Conservation (phyloP, 2,113 vertebrate genomes). For the Drymodes brunneopygia region DNA sequence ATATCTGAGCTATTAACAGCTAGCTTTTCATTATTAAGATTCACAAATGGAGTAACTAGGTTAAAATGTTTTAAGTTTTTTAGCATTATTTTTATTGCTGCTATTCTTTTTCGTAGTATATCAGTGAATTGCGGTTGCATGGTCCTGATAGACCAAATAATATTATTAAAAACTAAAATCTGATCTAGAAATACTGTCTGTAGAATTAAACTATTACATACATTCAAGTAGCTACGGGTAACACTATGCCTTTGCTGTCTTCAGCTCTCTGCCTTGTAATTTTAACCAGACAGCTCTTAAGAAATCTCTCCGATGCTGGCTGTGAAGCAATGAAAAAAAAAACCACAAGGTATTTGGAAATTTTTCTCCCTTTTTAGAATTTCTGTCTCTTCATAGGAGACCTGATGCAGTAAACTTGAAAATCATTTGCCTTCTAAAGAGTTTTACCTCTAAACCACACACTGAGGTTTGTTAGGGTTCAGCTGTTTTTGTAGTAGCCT, state of each 20-base stretch:
- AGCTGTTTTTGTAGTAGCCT: neutral
- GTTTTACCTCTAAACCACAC: neutral
- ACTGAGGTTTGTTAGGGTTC: neutral
- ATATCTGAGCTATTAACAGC: neutral
- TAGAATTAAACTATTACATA: neutral
- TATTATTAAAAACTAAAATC: neutral
- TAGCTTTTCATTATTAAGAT: neutral
- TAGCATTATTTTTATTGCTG: neutral
- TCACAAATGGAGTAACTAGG: neutral
- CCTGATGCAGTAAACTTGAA: neutral
- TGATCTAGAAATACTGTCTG: neutral
- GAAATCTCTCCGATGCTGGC: neutral
- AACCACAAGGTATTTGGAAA: neutral
- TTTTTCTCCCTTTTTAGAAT: neutral
- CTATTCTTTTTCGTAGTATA: neutral
- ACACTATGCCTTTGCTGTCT: neutral
- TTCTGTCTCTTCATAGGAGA: neutral
- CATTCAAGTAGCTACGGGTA: neutral
- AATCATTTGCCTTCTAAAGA: neutral
- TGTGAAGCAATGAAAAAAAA: neutral
- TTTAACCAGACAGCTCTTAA: neutral
- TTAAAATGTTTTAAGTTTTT: neutral
- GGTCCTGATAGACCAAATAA: neutral
- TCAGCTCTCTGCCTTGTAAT: neutral
- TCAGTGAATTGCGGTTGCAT: neutral